These are phyloP conservation scores for Drosophila mayaguana DNA, from an alignment of 2,888 invertebrate genomes.

Conservation along the genomic window DNA sequence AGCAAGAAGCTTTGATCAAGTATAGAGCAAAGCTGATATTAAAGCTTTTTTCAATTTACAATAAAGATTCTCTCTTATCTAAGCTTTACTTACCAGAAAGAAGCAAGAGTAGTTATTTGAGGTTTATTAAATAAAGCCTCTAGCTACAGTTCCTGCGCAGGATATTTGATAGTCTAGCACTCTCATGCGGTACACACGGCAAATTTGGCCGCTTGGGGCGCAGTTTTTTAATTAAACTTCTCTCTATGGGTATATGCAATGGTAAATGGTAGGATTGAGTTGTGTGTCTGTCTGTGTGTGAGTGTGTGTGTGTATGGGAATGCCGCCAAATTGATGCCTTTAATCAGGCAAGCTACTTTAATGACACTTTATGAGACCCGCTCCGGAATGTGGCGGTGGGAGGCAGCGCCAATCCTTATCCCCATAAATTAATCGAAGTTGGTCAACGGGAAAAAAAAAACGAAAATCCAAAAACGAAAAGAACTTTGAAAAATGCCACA, in stretches of 20 bases:
- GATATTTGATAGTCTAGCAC: slow-evolving; percentile 18
- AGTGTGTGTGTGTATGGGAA: slow-evolving; percentile 1
- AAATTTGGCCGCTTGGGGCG: slow-evolving; percentile 46
- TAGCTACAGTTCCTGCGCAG: not conserved
- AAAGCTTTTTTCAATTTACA: no score
- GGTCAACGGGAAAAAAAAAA: slow-evolving; percentile 40
- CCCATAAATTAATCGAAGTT: slow-evolving; percentile 75
- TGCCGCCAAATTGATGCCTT: slow-evolving; percentile 67
- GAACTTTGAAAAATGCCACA: slow-evolving; percentile 72
- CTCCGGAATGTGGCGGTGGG: not conserved
- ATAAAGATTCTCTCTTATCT: not conserved
- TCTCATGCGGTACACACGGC: not conserved
- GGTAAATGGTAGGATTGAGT: slow-evolving; percentile 37
- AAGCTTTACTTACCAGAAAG: not conserved
- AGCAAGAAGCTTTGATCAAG: no score
- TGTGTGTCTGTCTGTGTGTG: slow-evolving; percentile 2
- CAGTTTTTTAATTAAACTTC: slow-evolving; percentile 74
- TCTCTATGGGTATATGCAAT: slow-evolving; percentile 32
- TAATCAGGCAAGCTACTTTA: slow-evolving; percentile 73
- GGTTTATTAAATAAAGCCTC: not conserved
- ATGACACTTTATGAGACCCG: slow-evolving; percentile 70
- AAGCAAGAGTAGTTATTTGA: no score
- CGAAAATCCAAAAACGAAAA: slow-evolving; percentile 1
- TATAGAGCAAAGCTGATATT: no score
- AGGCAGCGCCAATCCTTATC: slow-evolving; percentile 49